Evolutionary conservation across 2,797 vertebrate genomes (phyloP).

Genomic region (Tapera naevia): DNA sequence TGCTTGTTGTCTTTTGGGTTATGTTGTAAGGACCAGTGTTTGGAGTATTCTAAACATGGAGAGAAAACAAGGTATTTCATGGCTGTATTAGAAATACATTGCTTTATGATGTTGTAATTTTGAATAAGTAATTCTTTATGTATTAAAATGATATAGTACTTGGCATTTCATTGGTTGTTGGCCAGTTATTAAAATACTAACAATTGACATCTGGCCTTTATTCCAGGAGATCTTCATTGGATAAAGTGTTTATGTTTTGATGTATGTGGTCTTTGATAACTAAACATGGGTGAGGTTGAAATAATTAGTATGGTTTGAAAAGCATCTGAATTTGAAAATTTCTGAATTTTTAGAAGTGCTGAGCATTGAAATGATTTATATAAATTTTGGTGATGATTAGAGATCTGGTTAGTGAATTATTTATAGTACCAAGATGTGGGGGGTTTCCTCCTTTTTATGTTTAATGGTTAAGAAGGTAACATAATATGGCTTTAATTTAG

Average conservation of each 20-base stretch:
- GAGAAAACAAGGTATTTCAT: background rate
- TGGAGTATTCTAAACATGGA: background rate
- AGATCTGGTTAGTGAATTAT: background rate
- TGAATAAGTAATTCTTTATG: background rate
- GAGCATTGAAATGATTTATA: background rate
- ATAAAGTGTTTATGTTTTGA: background rate
- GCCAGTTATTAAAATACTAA: background rate
- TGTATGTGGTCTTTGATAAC: background rate
- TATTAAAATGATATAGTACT: background rate
- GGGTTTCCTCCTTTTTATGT: fast-evolving
- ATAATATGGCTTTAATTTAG: background rate
- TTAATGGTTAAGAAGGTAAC: background rate
- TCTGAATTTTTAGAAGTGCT: background rate
- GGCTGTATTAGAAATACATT: background rate
- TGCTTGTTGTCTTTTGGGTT: background rate
- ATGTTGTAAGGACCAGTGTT: background rate
- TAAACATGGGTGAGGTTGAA: background rate
- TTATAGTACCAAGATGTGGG: background rate
- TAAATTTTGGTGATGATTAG: background rate
- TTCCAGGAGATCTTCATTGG: background rate
- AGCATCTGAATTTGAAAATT: background rate
- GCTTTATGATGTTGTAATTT: background rate
- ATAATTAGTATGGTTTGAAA: background rate
- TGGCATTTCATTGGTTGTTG: background rate
- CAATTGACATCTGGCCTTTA: background rate